These are phyloP conservation scores for Ailurus styani DNA, from an alignment of 2,113 vertebrate species.

Conservation along the genomic window DNA sequence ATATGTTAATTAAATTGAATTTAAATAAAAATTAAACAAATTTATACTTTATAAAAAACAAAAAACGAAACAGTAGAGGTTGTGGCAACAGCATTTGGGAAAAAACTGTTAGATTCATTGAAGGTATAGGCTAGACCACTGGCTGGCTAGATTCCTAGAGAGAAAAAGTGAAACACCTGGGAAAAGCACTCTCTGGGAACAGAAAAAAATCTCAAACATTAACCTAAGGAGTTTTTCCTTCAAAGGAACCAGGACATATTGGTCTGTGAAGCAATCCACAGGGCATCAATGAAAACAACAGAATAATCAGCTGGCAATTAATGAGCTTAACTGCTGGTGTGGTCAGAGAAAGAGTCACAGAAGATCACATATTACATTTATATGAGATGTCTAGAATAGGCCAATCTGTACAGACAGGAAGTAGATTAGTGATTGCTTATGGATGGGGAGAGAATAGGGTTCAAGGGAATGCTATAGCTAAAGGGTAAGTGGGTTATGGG, in stretches of 20 bases:
- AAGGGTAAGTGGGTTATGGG: neutral
- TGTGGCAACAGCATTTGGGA: neutral
- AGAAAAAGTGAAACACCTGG: neutral
- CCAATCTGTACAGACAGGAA: neutral
- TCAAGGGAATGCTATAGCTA: neutral
- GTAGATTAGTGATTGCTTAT: neutral
- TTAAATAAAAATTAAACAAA: neutral
- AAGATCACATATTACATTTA: neutral
- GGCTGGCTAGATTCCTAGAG: neutral
- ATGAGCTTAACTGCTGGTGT: neutral
- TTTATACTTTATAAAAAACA: neutral
- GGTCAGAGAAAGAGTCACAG: neutral
- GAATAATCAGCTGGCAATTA: neutral
- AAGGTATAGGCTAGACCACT: neutral
- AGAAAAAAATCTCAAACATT: neutral
- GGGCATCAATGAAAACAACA: neutral
- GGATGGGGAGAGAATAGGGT: too few species aligned
- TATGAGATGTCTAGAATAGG: neutral
- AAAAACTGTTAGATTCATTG: neutral
- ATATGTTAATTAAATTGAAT: neutral
- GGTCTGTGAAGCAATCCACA: neutral
- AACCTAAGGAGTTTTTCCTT: neutral
- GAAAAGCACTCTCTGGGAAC: neutral
- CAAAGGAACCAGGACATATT: neutral
- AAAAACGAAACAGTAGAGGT: neutral